Conservation (phyloP, 1,140 invertebrate genomes). For the Drosophila persimilis region DNA sequence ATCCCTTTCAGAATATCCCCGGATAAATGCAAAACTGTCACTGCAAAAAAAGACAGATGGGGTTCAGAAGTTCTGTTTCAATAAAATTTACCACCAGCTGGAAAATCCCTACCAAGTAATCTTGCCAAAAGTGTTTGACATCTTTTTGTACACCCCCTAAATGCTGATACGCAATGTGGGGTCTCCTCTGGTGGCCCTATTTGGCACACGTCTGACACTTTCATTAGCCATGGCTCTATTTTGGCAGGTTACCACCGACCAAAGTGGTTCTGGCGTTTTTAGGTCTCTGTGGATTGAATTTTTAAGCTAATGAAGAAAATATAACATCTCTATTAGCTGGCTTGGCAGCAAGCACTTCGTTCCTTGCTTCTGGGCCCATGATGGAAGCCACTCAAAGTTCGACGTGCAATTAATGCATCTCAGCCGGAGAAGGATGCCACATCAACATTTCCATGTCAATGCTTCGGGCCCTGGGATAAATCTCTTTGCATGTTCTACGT, state of each 20-base stretch:
- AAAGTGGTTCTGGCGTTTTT: slow-evolving; percentile 8
- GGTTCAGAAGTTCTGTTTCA: no score
- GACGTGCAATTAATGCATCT: slow-evolving; percentile 60
- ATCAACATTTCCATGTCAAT: slow-evolving; percentile 24
- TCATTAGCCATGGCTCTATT: slow-evolving; percentile 2
- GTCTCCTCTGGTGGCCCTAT: not conserved
- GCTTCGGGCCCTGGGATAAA: not conserved
- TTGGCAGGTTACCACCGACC: not conserved
- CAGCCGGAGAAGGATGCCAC: slow-evolving; percentile 18
- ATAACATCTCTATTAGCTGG: no score
- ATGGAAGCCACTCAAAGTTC: slow-evolving; percentile 67
- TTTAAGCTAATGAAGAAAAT: no score
- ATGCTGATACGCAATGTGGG: not conserved
- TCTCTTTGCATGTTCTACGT: no score
- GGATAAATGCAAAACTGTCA: no score
- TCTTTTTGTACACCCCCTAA: not conserved
- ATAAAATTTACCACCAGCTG: no score
- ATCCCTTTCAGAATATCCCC: not conserved
- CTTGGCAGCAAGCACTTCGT: slow-evolving; percentile 19
- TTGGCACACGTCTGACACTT: slow-evolving; percentile 13
- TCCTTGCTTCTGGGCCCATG: slow-evolving; percentile 8
- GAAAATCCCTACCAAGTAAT: not conserved
- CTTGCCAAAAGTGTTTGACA: no score
- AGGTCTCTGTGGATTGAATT: no score
- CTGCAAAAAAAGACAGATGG: no score